Conservation (phyloP, 37 sponge, comb jelly and placozoan genomes). For the Mnemiopsis leidyi region DNA sequence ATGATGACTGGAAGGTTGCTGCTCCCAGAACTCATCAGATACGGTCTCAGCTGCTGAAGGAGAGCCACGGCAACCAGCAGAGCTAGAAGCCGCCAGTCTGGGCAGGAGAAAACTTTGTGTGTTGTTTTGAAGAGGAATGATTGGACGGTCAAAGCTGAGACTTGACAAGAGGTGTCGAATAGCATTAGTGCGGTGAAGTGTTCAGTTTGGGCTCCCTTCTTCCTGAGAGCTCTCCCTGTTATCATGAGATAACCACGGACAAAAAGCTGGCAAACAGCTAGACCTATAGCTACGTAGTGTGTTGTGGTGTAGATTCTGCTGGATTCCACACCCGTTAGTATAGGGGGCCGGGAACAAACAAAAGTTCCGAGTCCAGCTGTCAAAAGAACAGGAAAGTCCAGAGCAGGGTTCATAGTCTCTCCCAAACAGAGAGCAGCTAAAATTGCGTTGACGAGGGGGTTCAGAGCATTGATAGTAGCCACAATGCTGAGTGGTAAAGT, state of each 20-base stretch:
- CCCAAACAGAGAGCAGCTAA: not conserved
- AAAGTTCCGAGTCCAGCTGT: not conserved
- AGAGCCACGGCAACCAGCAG: not conserved
- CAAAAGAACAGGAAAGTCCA: not conserved
- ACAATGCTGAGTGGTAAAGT: not conserved
- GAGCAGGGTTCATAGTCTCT: not conserved
- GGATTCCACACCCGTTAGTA: not conserved
- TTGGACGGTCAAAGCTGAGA: not conserved
- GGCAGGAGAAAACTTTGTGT: not conserved
- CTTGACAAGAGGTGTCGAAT: not conserved
- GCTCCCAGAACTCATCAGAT: not conserved
- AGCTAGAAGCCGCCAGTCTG: not conserved
- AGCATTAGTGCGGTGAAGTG: conserved; percentile 13
- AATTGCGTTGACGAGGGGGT: not conserved
- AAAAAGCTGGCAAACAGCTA: not conserved
- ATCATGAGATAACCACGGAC: conserved; percentile 10
- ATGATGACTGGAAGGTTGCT: not conserved
- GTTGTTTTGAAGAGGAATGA: not conserved
- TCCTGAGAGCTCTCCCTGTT: not conserved
- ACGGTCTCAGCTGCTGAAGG: not conserved
- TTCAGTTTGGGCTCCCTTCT: not conserved
- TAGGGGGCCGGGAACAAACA: not conserved
- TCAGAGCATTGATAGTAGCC: not conserved
- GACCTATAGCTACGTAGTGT: not conserved
- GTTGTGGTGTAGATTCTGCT: not conserved